A percentile compares a stretch with the other conserved stretches of the same genome.
These are phyloP conservation scores for Paradisaea rubra DNA, from an alignment of 2,113 vertebrate species.

Conservation along the genomic window DNA sequence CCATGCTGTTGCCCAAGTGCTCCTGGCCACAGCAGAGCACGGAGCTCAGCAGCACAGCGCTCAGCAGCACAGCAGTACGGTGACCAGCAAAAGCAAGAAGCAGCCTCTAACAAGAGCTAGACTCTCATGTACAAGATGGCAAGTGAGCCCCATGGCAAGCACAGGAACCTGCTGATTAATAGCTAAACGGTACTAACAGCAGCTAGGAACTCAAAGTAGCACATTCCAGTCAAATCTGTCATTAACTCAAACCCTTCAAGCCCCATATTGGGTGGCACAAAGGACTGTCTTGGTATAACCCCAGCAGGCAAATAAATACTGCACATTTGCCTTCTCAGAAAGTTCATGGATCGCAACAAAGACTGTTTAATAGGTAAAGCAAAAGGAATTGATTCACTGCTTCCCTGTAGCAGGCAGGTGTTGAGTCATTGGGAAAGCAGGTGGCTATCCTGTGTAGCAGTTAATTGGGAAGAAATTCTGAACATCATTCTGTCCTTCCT, in stretches of 20 bases:
- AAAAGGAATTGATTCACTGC: background rate
- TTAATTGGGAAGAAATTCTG: background rate
- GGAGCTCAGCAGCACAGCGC: background rate
- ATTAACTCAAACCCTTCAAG: background rate
- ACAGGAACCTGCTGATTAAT: background rate
- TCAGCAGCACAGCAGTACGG: background rate
- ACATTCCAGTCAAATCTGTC: background rate
- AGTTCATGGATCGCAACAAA: background rate
- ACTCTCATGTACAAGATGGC: accelerated
- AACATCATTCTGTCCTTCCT: background rate
- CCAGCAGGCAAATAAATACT: background rate
- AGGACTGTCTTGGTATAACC: background rate
- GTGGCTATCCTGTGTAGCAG: background rate
- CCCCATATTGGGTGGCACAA: background rate
- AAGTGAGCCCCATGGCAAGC: background rate
- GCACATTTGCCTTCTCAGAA: background rate
- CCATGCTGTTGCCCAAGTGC: background rate
- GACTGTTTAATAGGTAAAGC: background rate
- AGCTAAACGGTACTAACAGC: too few relatives aligned
- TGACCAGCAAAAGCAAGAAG: accelerated
- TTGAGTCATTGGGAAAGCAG: background rate
- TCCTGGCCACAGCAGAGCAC: background rate
- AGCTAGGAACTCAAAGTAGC: background rate
- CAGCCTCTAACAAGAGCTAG: background rate
- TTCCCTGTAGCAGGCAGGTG: background rate